phyloP scores from a whole-genome alignment of 1,140 invertebrate species.

The Rhopalosiphum maidis region DNA sequence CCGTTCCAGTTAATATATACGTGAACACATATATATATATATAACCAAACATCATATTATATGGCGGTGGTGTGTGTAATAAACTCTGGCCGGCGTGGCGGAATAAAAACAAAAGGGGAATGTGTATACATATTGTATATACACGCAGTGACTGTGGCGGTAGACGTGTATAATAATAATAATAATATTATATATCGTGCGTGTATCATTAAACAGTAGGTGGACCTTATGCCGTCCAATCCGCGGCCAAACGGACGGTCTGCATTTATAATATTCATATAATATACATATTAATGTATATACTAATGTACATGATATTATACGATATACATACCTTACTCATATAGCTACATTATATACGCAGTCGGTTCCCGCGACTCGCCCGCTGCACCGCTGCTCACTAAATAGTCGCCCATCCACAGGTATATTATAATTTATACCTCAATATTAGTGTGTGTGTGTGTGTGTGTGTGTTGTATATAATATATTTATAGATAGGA shows the following conservation, averaged over 20 bases:
- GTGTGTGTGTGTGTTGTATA: not conserved
- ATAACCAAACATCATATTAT: not conserved
- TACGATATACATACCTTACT: too few relatives aligned
- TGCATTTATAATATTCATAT: not conserved
- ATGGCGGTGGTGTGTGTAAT: not conserved
- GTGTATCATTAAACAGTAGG: constrained; percentile 54
- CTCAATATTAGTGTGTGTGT: not conserved
- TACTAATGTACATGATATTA: too few relatives aligned
- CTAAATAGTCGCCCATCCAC: not conserved
- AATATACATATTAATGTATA: too few relatives aligned
- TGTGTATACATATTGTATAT: not conserved
- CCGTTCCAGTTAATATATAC: not conserved
- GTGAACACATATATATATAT: not conserved
- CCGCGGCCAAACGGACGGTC: constrained; percentile 37
- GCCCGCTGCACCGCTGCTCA: not conserved
- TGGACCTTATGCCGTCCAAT: constrained; percentile 52
- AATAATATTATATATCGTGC: constrained; percentile 4
- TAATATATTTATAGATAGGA: not conserved
- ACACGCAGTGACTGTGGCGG: not conserved
- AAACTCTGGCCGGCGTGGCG: not conserved
- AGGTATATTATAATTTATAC: not conserved
- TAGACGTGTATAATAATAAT: not conserved
- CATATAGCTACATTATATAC: too few relatives aligned
- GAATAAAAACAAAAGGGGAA: constrained; percentile 46
- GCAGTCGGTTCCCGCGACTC: too few relatives aligned